phyloP scores from a whole-genome alignment of 2,113 vertebrate species.

The Narcine bancroftii region DNA sequence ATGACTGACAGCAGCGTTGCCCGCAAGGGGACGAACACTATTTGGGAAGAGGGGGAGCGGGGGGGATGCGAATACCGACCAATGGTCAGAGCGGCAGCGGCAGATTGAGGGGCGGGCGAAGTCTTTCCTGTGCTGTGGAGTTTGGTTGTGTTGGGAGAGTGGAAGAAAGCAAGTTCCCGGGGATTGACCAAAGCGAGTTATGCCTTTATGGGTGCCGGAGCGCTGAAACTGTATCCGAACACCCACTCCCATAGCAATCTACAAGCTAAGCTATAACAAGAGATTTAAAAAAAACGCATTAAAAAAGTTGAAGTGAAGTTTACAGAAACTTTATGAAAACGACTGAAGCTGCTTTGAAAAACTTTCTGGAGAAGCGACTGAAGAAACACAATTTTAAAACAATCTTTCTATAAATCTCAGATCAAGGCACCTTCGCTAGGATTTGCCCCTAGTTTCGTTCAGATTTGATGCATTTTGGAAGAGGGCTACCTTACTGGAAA shows the following conservation, averaged over 20 bases:
- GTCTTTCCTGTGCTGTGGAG: conserved; percentile 9
- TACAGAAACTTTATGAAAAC: background rate
- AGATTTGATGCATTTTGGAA: conserved; percentile 52
- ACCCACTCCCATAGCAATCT: conserved; percentile 1
- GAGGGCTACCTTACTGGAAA: conserved; percentile 49
- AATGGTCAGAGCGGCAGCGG: background rate
- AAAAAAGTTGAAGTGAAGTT: conserved; percentile 4
- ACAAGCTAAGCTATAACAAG: background rate
- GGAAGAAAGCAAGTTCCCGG: conserved; percentile 3
- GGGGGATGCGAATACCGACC: background rate
- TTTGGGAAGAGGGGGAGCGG: background rate
- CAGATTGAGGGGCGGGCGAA: background rate
- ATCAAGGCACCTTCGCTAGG: no score
- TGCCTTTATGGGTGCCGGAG: conserved; percentile 15
- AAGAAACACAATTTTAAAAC: background rate
- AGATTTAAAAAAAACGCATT: background rate
- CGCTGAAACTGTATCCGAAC: background rate
- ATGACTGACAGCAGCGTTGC: background rate
- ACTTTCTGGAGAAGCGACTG: background rate
- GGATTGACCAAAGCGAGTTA: conserved; percentile 34
- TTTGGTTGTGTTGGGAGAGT: conserved; percentile 9
- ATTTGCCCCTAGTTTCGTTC: conserved; percentile 23
- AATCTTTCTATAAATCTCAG: background rate
- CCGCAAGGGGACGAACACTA: background rate
- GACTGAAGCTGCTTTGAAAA: background rate